Base-by-base conservation (phyloP, 2,797 vertebrate species). In the Champsocephalus esox region DNA sequence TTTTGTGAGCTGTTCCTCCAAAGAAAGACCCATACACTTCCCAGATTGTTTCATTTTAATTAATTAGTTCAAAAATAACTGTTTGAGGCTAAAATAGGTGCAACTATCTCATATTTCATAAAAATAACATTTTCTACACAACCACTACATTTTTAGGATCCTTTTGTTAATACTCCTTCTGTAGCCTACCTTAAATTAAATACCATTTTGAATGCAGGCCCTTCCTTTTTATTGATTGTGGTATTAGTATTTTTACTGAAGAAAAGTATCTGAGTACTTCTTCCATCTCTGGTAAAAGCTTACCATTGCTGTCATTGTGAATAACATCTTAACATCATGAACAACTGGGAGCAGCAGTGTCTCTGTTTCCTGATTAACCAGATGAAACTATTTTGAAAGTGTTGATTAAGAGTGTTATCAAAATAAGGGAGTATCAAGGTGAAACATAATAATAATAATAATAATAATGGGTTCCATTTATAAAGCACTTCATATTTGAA, bases 281-380 rank as follows among this genome's bases (percentile, higher is more conserved):
- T 32, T 51, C 12, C 17, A 32, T 48, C 48, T 3, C 1, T 56
- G 38, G 44, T 16, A 19, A 48, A 13, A 66, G 13, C n/a, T 57
- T 55, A 12, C 3, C 10, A 14, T 64, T 66, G 13, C 17, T 58
- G 13, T 61, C 43, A 71, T 16, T 60, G 13, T 10, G 13, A 41
- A 10, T 56, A 41, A n/a, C 9, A 13, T 19, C 16, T 28, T 45
- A 4, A 24, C 64, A 9, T n/a, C 44, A 48, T 5, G 0, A 54
- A 44, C n/a, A 59, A 21, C 14, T 9, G 1, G 4, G 48, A 24
- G n/a, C 12, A 19, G 21, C 28, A 0, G 7, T 34, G 7, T 62
- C 34, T 61, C 9, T 50, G n/a, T 62, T 61, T 81, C 55, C 54
- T 28, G 48, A 59, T 56, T 14, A 32, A 75, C 19, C 48, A 56